Evolutionary conservation across 2,113 vertebrate genomes (phyloP).

Genomic region (Brevimyrus niger): DNA sequence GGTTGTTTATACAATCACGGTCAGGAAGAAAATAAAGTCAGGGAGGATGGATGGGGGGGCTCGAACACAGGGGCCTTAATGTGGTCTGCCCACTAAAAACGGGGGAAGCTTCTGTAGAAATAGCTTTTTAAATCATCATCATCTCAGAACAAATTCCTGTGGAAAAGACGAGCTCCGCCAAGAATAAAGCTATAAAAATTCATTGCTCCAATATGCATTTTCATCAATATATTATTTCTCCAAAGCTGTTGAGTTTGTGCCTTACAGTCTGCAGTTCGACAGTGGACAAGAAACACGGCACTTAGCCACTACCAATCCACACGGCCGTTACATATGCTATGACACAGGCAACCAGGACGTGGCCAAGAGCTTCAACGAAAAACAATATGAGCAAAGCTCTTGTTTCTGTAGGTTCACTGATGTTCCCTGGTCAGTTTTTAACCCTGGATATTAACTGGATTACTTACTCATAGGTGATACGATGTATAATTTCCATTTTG

Average conservation of each 20-base stretch:
- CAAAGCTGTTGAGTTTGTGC: background rate
- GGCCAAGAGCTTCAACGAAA: background rate
- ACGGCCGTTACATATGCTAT: background rate
- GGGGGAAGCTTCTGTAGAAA: slow-evolving; percentile 26
- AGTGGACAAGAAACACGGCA: background rate
- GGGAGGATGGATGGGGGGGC: background rate
- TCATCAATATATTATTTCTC: background rate
- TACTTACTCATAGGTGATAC: background rate
- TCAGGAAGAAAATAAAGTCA: slow-evolving; percentile 30
- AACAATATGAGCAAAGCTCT: background rate
- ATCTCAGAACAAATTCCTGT: background rate
- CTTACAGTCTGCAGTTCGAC: background rate
- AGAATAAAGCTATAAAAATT: background rate
- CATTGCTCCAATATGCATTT: background rate
- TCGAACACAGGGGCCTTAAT: background rate
- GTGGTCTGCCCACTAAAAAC: background rate
- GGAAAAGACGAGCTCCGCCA: background rate
- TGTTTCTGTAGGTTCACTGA: background rate
- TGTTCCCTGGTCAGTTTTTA: background rate
- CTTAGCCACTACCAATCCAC: background rate
- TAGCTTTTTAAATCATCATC: slow-evolving; percentile 4
- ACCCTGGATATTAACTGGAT: background rate
- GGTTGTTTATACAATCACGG: too few relatives aligned
- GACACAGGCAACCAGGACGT: background rate
- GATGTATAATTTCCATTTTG: background rate